These are phyloP conservation scores for Mustela erminea DNA, from an alignment of 2,797 vertebrate genomes.

Conservation along the genomic window DNA sequence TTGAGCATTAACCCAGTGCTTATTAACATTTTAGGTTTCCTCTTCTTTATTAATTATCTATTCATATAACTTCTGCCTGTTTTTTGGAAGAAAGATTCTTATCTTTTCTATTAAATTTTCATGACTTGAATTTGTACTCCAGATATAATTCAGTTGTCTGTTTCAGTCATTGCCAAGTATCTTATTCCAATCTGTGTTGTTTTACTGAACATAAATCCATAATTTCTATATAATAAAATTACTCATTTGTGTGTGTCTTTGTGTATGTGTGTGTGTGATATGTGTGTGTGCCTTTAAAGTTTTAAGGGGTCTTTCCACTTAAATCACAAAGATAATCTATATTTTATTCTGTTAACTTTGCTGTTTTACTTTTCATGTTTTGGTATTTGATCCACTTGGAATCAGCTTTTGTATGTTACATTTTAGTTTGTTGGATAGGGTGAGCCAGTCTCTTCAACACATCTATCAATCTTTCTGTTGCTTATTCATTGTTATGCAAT, in stretches of 20 bases:
- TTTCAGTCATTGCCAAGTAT: constrained; percentile 33
- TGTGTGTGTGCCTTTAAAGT: neutral
- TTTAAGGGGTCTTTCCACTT: neutral
- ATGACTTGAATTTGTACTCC: constrained; percentile 3
- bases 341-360: constrained; percentile 54
- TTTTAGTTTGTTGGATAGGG: neutral
- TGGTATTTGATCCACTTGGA: neutral
- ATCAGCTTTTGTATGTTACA: neutral
- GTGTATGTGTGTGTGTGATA: neutral
- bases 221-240: neutral
- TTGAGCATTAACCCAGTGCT: neutral
- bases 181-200: constrained; percentile 10
- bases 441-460: neutral
- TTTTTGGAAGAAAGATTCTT: neutral
- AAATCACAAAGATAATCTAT: neutral
- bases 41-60: constrained; percentile 32
- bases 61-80: neutral
- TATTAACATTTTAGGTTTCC: constrained; percentile 3
- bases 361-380: constrained; percentile 13
- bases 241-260: neutral
- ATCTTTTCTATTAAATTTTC: constrained; percentile 42
- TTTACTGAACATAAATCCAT: constrained; percentile 39
- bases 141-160: neutral
- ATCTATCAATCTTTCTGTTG: neutral
- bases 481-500: neutral